Conservation (phyloP, 2,797 vertebrate species). For the Myoxocephalus aenaeus region DNA sequence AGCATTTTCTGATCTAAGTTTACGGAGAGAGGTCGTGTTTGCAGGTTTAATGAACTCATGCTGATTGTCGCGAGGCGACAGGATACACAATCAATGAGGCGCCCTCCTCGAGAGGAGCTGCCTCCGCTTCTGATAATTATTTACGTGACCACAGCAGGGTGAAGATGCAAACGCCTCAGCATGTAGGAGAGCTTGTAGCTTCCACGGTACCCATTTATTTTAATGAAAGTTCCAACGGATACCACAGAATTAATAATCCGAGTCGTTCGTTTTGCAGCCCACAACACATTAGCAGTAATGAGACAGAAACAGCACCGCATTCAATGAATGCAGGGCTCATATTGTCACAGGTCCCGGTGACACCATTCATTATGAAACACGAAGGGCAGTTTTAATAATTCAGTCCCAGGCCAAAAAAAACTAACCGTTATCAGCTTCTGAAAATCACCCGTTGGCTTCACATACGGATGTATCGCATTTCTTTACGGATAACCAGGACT, state of each 20-base stretch:
- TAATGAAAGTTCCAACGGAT: background rate
- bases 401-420: background rate
- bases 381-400: background rate
- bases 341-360: background rate
- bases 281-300: background rate
- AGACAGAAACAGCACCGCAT: background rate
- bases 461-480: background rate
- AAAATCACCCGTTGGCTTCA: background rate
- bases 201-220: background rate
- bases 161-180: background rate
- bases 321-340: background rate
- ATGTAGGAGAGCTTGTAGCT: background rate
- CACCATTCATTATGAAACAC: background rate
- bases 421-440: background rate
- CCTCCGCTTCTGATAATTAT: background rate
- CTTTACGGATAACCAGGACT: background rate
- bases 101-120: background rate
- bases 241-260: background rate
- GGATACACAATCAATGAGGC: background rate
- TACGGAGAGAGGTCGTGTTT: background rate
- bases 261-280: background rate
- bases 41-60: background rate
- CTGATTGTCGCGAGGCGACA: background rate
- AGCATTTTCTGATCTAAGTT: background rate
- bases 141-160: background rate